A percentile compares a stretch with the other conserved stretches of the same genome.
These are phyloP conservation scores for human (Homo sapiens) DNA, from an alignment of 2,113 vertebrate species.

Conservation along the genomic window DNA sequence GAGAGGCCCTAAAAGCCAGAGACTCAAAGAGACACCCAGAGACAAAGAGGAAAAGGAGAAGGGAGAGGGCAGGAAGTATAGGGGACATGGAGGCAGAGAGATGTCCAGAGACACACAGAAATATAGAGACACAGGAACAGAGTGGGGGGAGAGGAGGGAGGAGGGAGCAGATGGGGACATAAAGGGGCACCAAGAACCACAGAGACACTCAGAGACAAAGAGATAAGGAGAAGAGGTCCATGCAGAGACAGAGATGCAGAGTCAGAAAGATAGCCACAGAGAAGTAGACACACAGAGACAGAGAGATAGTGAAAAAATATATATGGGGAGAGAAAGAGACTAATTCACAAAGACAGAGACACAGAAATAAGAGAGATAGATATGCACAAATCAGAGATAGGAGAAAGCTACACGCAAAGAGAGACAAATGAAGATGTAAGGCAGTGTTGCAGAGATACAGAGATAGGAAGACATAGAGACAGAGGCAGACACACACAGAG, in stretches of 20 bases:
- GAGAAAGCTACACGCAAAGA: neutral
- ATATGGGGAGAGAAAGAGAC: neutral
- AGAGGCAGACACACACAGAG: slow-evolving; percentile 6
- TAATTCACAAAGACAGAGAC: neutral
- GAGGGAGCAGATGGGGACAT: slow-evolving; percentile 74
- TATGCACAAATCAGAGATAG: neutral
- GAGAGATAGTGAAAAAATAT: neutral
- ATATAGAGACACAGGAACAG: slow-evolving; percentile 32
- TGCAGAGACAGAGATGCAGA: neutral
- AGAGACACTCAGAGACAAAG: slow-evolving; percentile 69
- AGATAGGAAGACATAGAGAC: neutral
- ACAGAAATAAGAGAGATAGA: neutral
- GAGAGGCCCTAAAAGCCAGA: slow-evolving; percentile 77
- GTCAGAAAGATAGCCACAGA: neutral
- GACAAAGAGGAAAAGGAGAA: slow-evolving; percentile 54
- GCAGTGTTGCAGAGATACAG: neutral
- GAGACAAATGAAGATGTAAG: neutral
- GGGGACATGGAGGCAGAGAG: slow-evolving; percentile 80
- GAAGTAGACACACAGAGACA: slow-evolving; percentile 7
- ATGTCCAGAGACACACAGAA: slow-evolving; percentile 74
- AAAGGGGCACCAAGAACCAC: slow-evolving; percentile 75
- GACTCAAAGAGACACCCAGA: slow-evolving; percentile 77
- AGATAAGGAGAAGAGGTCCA: neutral
- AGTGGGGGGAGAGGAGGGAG: slow-evolving; percentile 69
- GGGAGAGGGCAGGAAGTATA: neutral